Evolutionary conservation across 2,797 vertebrate genomes (phyloP), one percentile per base, ranked within the genome.

Genomic region (Astyanax mexicanus): DNA sequence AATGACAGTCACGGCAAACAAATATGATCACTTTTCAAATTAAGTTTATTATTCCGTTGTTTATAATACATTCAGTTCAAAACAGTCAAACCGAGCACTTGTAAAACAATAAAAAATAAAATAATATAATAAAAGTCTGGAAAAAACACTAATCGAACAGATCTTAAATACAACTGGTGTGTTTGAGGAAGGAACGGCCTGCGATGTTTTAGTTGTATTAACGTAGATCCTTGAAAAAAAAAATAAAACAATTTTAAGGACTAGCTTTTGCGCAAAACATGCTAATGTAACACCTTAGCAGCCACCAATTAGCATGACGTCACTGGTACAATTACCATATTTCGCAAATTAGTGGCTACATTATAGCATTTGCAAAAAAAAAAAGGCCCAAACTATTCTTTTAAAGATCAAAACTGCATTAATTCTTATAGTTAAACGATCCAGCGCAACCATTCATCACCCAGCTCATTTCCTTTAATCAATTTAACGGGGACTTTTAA

Each of bases 21-120:
- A n/a, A n/a, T n/a, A n/a, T n/a, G n/a, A n/a, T n/a, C 21, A 49
- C 37, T 60, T 79, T 82, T 84, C 60, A 79, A 83, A 68, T 79
- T 77, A 38, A 55, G 45, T 84, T 84, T 83, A 88, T 89, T 84
- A 77, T 83, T 89, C 91, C 84, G 47, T 84, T 67, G 60, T 77
- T 85, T 89, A 92, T 92, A 86, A 89, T 92, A 94, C 92, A 93
- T 92, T 93, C 91, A 90, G 78, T 90, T 90, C 84, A 81, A 88
- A 92, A 91, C 85, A 86, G 79, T 90, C 74, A 84, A n/a, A 87
- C 79, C 75, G 87, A 89, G 85, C 86, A 85, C 68, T 55, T 79
- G 79, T 80, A 86, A 89, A 87, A 82, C 69, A 44, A 77, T 57
- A 58, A 65, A 74, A 75, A 72, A 83, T 76, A n/a, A 67, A 40